Evolutionary conservation across 2,888 invertebrate species (phyloP), one percentile per base, ranked within the genome.

Genomic region (Athetis lepigone): DNA sequence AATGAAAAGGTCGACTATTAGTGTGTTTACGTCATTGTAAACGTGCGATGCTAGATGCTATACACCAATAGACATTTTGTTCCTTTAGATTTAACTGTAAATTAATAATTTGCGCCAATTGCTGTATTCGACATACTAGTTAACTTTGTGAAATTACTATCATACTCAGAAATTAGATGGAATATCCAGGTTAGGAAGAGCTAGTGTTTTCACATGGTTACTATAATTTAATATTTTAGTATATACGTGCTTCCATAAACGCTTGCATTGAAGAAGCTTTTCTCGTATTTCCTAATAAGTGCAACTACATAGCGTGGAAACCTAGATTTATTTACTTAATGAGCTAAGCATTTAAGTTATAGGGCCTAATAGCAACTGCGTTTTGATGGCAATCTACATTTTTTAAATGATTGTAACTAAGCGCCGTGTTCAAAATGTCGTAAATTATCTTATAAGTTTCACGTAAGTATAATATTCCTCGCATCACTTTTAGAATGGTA

Each of bases 181-280:
- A 39, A 70, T 42, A 56, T 59, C 47, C 60, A 60, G 36, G 18
- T 46, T 58, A 65, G 45, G 40, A 68, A 55, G 46, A 57, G 59
- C 58, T 64, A 79, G 77, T 67, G 40, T 57, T 74, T 75, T 70
- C 62, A 80, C 49, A 70, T 39, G 60, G 61, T 69, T 69, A 43
- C 52, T 40, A 67, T 66, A 62, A 49, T 70, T 69, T 50, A 64
- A 68, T 70, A 72, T 52, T 74, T 78, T 79, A 81, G 69, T 79
- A 63, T 84, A 77, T 81, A 81, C 65, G 88, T 88, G 88, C 88
- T 88, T 88, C 88, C 88, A 88, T 80, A 70, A 65, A 82, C 77
- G 85, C 86, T 89, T 87, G 86, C 84, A 84, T 85, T 80, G 72
- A 81, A 57, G 60, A 80, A 77, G 83, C 81, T 83, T 85, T 81